Base-by-base conservation (phyloP, 2,888 invertebrate species). In the Drosophila formosana region DNA sequence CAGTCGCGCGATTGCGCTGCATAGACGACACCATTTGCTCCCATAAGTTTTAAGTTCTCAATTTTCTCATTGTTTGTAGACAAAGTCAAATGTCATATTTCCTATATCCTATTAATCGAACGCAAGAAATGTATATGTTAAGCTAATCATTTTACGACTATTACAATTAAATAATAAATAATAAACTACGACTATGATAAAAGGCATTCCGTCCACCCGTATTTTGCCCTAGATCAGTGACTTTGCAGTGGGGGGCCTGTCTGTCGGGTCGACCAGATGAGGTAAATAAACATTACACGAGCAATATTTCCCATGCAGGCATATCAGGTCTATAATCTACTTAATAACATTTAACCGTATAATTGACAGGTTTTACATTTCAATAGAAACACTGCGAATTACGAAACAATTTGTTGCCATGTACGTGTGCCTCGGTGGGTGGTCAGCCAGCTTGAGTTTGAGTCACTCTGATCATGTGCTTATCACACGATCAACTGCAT, bases 1-100 rank as follows among this genome's bases (percentile, higher is more conserved):
- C 98, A 98, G 93, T 98, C 98, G 66, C 95, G 96, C 91, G 97
- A 97, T 93, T 96, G 95, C 92, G 94, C 87, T 62, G 81, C 91
- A 23, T 92, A 87, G 66, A 71, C 5, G 3, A 3, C 1, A 2
- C 9, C 32, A 28, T 46, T 32, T 26, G 52, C 7, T 45, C 28
- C 8, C 26, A 37, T 55, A 9, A n/a, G 37, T 30, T 57, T 43
- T 61, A 51, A 45, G 50, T 57, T 45, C 30, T 25, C 47, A 28
- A 47, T 25, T 46, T 26, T 57, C 39, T 37, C 50, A 53, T 34
- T 47, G 45, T 37, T 28, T 23, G 43, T 32, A 58, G 37, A 18
- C 37, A 43, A 56, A 41, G 41, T 34, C 18, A 23, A 43, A 46
- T 32, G 43, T 37, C 34, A 25, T 34, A 47, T 39, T 26, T 28